phyloP scores from a whole-genome alignment of 2,797 vertebrate species.

The Podarcis siculus region DNA sequence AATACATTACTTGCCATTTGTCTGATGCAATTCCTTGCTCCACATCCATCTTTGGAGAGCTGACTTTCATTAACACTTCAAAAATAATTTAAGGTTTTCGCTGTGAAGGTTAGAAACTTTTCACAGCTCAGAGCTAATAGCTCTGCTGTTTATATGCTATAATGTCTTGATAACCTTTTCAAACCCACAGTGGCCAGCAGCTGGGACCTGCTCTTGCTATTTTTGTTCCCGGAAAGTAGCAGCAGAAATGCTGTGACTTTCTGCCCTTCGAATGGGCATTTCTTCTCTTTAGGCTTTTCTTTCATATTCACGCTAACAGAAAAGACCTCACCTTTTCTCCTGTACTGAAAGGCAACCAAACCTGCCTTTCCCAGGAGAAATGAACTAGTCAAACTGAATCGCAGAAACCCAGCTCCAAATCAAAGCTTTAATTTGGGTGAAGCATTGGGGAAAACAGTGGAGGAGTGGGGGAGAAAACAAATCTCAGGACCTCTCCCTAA shows the following conservation, averaged over 20 bases:
- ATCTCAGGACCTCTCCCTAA: neutral
- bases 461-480: neutral
- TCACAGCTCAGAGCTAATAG: slow-evolving; percentile 79
- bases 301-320: slow-evolving; percentile 64
- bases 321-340: slow-evolving; percentile 68
- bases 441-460: too few relatives aligned
- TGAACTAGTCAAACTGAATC: slow-evolving; percentile 42
- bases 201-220: slow-evolving; percentile 75
- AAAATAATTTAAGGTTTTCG: slow-evolving; percentile 81
- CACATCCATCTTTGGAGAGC: slow-evolving; percentile 78
- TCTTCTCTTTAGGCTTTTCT: slow-evolving; percentile 64
- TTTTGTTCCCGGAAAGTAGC: slow-evolving; percentile 70
- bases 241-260: slow-evolving; percentile 69
- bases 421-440: neutral
- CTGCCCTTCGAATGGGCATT: slow-evolving; percentile 70
- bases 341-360: slow-evolving; percentile 54
- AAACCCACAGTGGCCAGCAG: slow-evolving; percentile 72
- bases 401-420: slow-evolving; percentile 21
- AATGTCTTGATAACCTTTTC: slow-evolving; percentile 80
- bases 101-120: slow-evolving; percentile 82
- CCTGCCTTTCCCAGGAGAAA: slow-evolving; percentile 57
- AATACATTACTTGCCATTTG: slow-evolving; percentile 78
- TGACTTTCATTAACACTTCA: slow-evolving; percentile 82
- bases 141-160: slow-evolving; percentile 79
- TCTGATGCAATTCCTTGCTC: slow-evolving; percentile 77